A percentile compares a stretch with the other conserved stretches of the same genome.
Conservation (phyloP, 2,113 vertebrate genomes). For the Perccottus glenii region DNA sequence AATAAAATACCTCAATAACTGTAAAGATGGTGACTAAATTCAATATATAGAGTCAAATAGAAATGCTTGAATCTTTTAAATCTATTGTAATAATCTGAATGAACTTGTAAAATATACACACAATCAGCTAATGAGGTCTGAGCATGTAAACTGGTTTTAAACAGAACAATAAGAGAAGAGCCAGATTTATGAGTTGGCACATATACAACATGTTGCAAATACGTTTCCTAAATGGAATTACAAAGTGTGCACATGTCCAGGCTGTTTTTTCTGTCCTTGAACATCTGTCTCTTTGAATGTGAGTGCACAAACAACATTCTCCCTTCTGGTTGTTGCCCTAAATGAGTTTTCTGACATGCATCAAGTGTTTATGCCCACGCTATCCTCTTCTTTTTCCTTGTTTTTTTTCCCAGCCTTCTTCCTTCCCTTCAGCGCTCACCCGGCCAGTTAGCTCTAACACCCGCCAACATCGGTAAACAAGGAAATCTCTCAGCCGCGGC, state of each 20-base stretch:
- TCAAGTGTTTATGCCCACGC: slow-evolving; percentile 87
- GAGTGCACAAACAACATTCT: slow-evolving; percentile 20
- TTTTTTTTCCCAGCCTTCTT: slow-evolving; percentile 6
- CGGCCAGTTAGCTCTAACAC: slow-evolving; percentile 80
- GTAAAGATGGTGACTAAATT: not conserved
- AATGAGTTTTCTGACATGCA: slow-evolving; percentile 90
- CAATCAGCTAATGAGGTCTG: slow-evolving; percentile 72
- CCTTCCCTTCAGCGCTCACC: slow-evolving; percentile 38
- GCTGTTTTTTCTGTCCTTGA: slow-evolving; percentile 73
- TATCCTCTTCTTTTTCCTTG: slow-evolving; percentile 32
- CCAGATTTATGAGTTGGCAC: slow-evolving; percentile 59
- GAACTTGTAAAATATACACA: slow-evolving; percentile 61
- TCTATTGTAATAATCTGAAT: slow-evolving; percentile 29
- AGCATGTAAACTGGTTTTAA: slow-evolving; percentile 70
- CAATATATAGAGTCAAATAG: not conserved
- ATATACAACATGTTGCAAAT: slow-evolving; percentile 23
- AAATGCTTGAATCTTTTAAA: slow-evolving; percentile 39
- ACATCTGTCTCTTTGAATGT: slow-evolving; percentile 55
- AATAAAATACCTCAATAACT: not conserved
- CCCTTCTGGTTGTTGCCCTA: slow-evolving; percentile 75
- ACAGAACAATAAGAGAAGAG: slow-evolving; percentile 54
- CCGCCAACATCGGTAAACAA: slow-evolving; percentile 98
- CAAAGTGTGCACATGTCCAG: slow-evolving; percentile 55
- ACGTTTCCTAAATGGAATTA: slow-evolving; percentile 64
- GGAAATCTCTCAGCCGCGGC: slow-evolving; percentile 87